Base-by-base conservation (phyloP, 2,113 vertebrate genomes). In the Myotis yumanensis region DNA sequence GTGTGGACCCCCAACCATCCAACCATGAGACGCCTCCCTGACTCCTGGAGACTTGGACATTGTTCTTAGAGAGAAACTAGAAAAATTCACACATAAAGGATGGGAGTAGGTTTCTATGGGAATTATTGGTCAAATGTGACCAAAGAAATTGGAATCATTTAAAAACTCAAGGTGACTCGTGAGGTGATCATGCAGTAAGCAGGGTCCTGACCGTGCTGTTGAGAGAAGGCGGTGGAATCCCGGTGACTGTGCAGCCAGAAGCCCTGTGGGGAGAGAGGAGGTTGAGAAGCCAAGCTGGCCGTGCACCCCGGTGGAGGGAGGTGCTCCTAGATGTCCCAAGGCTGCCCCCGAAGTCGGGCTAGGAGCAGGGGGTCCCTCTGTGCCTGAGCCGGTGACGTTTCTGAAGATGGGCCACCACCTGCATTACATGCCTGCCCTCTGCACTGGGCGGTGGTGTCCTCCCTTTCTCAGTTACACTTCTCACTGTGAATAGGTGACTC, bases 21-120 rank as follows among this genome's bases (percentile, higher is more conserved):
- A 52, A 1, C 23, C 30, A 3, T 15, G 17, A 2, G n/a, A 18
- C 1, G 4, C 22, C 35, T 18, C 18, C 16, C 16, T 0, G 1
- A 18, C 2, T 7, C 17, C 7, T 59, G 0, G 2, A 72, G 37
- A 87, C 75, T 43, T 3, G 37, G n/a, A 37, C 57, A 87, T 4
- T 22, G 7, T 52, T 43, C 86, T 90, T 68, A 20, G 35, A 68
- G 16, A 37, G 25, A 73, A 86, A 64, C 77, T 69, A 69, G 86
- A 52, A 68, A 48, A 75, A 37, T 28, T 5, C 40, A 32, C 16
- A 23, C 4, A 20, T n/a, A 22, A 54, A 91, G 7, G 25, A 20
- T 59, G 11, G 15, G 15, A 59, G 62, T 35, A 51, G 18, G 28
- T 8, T 22, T 22, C 4, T 81, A 40, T 48, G 82, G 62, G n/a